Percentiles rank a stretch among this genome's conserved stretches.
These are phyloP conservation scores for Thaleichthys pacificus DNA, from an alignment of 2,797 vertebrate genomes.

Conservation along the genomic window DNA sequence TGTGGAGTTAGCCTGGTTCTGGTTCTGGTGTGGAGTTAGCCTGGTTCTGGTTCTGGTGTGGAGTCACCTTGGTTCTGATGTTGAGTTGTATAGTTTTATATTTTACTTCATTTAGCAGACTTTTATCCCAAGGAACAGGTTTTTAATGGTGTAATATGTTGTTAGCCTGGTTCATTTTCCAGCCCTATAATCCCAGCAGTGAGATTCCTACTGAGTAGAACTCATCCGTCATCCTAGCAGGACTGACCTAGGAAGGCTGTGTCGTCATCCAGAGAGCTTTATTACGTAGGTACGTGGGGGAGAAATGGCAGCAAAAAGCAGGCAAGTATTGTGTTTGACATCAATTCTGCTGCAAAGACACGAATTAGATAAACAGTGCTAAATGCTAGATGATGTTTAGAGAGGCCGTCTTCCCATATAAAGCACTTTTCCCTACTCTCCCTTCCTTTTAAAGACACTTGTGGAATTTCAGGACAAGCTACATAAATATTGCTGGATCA, in stretches of 20 bases:
- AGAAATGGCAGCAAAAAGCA: constrained; percentile 31
- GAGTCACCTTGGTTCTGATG: too few species aligned
- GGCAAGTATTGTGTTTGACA: constrained; percentile 68
- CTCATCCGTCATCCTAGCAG: not conserved
- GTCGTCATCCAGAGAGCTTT: constrained; percentile 9
- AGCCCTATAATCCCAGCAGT: constrained; percentile 22
- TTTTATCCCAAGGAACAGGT: too few species aligned
- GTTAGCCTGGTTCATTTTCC: too few species aligned
- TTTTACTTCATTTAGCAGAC: too few species aligned
- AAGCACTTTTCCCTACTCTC: constrained; percentile 80
- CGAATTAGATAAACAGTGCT: constrained; percentile 79
- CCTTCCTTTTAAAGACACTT: constrained; percentile 87
- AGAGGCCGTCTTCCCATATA: constrained; percentile 83
- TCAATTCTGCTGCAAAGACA: constrained; percentile 76
- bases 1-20: too few species aligned
- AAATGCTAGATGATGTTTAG: constrained; percentile 83
- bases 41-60: too few species aligned
- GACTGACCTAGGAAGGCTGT: constrained; percentile 28
- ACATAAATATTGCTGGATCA: constrained; percentile 86
- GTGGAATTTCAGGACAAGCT: constrained; percentile 78
- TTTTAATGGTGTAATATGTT: too few species aligned
- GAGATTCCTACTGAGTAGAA: constrained; percentile 27
- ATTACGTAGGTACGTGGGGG: constrained; percentile 7
- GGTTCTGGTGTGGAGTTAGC: too few species aligned
- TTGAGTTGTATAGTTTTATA: too few species aligned